phyloP scores from a whole-genome alignment of 2,888 invertebrate genomes.

The Gymnoscelis rufifasciata region DNA sequence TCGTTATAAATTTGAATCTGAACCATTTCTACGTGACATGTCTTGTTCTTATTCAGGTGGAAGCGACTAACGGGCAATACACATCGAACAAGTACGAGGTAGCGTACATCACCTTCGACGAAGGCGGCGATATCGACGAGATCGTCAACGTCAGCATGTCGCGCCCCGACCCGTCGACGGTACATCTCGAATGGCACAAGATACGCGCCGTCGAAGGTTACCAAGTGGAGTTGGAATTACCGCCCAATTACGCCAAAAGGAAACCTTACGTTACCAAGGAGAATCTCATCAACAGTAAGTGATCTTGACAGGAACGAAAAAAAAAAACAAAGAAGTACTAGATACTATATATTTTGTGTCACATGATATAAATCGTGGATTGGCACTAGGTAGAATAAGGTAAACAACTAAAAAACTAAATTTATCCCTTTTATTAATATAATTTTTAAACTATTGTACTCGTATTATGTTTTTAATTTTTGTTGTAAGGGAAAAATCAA shows the following conservation, averaged over 20 bases:
- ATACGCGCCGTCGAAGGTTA: conserved; percentile 81
- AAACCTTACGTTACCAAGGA: conserved; percentile 59
- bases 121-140: conserved; percentile 80
- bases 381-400: no score
- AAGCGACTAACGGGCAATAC: conserved; percentile 81
- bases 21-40: neutral
- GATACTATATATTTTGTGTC: no score
- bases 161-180: conserved; percentile 68
- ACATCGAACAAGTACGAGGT: conserved; percentile 81
- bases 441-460: no score
- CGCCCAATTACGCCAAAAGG: conserved; percentile 76
- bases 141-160: conserved; percentile 77
- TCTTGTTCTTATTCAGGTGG: conserved; percentile 65
- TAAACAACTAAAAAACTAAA: no score
- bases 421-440: no score
- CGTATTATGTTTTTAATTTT: no score
- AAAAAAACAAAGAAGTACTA: no score
- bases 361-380: no score
- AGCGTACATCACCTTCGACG: conserved; percentile 80
- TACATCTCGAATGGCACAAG: conserved; percentile 81
- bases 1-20: no score
- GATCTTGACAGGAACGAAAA: no score
- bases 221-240: conserved; percentile 69
- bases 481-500: no score
- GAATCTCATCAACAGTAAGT: conserved; percentile 66